A percentile compares a stretch with the other conserved stretches of the same genome.
phyloP scores from a whole-genome alignment of 2,113 vertebrate species.

The Lamprotornis superbus region DNA sequence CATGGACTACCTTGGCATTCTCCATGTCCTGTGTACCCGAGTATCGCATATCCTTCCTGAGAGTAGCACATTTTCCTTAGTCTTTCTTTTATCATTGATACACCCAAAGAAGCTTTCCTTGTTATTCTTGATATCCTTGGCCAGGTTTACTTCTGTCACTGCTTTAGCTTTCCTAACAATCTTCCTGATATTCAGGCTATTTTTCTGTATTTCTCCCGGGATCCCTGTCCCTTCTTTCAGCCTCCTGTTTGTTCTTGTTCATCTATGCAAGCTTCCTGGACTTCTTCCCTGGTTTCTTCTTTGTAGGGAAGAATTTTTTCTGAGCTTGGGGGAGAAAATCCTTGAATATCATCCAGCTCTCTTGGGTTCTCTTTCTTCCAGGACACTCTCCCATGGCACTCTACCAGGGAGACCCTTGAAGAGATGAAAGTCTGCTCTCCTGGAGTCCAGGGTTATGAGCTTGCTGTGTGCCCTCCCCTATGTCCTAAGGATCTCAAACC shows the following conservation, averaged over 20 bases:
- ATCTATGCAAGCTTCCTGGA: background rate
- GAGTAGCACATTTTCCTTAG: background rate
- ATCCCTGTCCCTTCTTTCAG: background rate
- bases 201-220: background rate
- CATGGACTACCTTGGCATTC: background rate
- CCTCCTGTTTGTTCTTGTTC: background rate
- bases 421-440: background rate
- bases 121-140: background rate
- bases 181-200: background rate
- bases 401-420: background rate
- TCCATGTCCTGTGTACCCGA: accelerated
- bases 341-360: background rate
- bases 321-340: background rate
- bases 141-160: background rate
- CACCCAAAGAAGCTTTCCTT: background rate
- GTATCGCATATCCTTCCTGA: background rate
- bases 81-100: background rate
- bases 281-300: background rate
- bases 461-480: background rate
- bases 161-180: background rate
- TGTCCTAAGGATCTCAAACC: background rate
- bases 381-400: background rate
- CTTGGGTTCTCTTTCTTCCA: background rate
- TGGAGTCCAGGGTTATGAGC: background rate
- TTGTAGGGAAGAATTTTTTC: background rate